Evolutionary conservation across 1,140 invertebrate genomes (phyloP), one percentile per base, ranked within the genome.

Genomic region (Heliothis subflexa): DNA sequence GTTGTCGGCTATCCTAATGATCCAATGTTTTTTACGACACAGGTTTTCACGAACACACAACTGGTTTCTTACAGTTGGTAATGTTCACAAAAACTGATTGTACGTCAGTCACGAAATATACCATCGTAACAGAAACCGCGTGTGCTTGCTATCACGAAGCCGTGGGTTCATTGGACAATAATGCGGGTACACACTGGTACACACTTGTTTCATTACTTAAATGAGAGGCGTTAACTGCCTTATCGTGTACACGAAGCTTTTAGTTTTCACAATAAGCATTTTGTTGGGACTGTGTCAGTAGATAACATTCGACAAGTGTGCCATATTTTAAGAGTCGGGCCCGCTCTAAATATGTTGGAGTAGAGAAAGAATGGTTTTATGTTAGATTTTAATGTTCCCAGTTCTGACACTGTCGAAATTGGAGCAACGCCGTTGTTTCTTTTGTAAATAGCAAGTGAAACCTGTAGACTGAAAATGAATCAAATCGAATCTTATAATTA

Each of bases 101-200:
- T 83, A 47, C 64, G 77, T 81, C 77, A 81, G 78, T 80, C 82
- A 81, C 82, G 80, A 78, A 70, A 80, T 71, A 70, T 72, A 59
- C 62, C 66, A 61, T 68, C 14, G 57, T 40, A 21, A 50, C 33
- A 64, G 45, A 78, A 68, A 71, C 28, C 62, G 49, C 59, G n/a
- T 49, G 55, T 57, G 52, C 28, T n/a, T 54, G 11, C 25, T 57
- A 73, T 81, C 80, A 81, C 85, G 77, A 76, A 72, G 49, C 16
- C 16, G n/a, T 64, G 82, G 77, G 85, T 86, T 85, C 85, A 86
- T 83, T 70, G 84, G 52, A 84, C 85, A 87, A 79, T 76, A 82
- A 78, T 78, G 62, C 52, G 52, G 40, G 64, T 50, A 74, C 62
- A 70, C 62, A 45, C 52, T 59, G 21, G 33, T 40, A 40, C 33